Base-by-base conservation (phyloP, 2,888 invertebrate genomes). In the Lithophane semibrunnea region DNA sequence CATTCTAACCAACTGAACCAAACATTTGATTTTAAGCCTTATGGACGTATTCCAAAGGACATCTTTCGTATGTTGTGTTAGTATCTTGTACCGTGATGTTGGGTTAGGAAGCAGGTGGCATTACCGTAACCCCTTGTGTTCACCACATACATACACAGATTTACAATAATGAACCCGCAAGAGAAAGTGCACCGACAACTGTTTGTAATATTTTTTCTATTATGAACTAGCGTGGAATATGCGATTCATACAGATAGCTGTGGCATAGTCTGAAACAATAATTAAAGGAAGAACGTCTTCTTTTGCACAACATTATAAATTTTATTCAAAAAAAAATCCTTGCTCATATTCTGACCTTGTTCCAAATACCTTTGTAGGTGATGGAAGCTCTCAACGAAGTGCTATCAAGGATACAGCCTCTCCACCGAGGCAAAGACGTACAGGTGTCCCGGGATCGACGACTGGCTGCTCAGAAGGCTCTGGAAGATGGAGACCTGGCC, bases 351-450 rank as follows among this genome's bases (percentile, higher is more conserved):
- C 21, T 76, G 2, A 70, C 9, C 0, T 29, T 44, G 2, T 37
- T 56, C 5, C 1, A 10, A 37, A 81, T 37, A 71, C 16, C 3
- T 52, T 91, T 91, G 0, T 88, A 97, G 96, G 82, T 96, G 44
- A 96, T 95, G 94, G 92, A 89, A 4, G 92, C 94, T 0, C 92
- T 98, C 0, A 91, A 95, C 16, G 97, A 97, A 37, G 97, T 98
- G 0, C 91, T 98, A 66, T 97, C 97, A 24, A 97, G 98, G 88
- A 97, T 98, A 4, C 97, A 97, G 89, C 97, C 98, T 9, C 95
- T 98, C 5, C 97, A 97, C 87, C 97, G 98, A 10, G 97, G 97
- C 52, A 98, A 98, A 90, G 97, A 97, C 88, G 97, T 97, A 0
- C 93, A 97, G 37, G 95, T 97, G 58, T 97, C 98, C 0, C 95